Base-by-base conservation (phyloP, 2,888 invertebrate genomes). In the Andrena trimmerana region DNA sequence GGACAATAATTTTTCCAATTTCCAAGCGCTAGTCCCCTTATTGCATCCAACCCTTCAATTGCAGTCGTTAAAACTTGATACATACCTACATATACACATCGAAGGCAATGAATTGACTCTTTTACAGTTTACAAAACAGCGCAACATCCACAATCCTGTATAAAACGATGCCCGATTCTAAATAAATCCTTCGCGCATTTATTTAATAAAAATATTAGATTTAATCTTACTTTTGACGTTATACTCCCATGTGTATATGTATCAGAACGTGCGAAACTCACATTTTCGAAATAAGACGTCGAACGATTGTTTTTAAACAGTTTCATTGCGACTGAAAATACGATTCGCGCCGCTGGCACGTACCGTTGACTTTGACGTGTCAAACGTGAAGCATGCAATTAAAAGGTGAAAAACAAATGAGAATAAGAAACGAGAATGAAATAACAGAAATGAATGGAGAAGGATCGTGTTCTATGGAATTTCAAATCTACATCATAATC, bases 211-310 rank as follows among this genome's bases (percentile, higher is more conserved):
- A 57, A 67, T 57, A 54, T 63, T 24, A 57, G 78, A 84, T 78
- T 84, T 71, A 67, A 86, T 81, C 84, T 78, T 75, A 57, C 81
- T 73, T 79, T 78, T 77, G 24, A 75, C 57, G 68, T 63, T 52
- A 48, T 52, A 72, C 52, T 57, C 13, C 4, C 42, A 42, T 29
- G 54, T 63, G 42, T 13, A 59, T 60, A 63, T 48, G 29, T 3
- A 27, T 8, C n/a, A 13, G 33, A 57, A 31, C 65, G 57, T 33
- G 70, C 52, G 50, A 68, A 82, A 79, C 50, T 76, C 57, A 72
- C 57, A 31, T 84, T 78, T 75, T 69, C 31, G 59, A 83, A 84
- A 70, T 62, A 31, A 62, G 62, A 71, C 48, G 52, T 42, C 65
- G 27, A 57, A 31, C 42, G 65, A 77, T 60, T 76, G 72, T 81